A percentile compares a stretch with the other conserved stretches of the same genome.
Conservation (phyloP, 2,888 invertebrate genomes). For the Lacanobia wlatinum region DNA sequence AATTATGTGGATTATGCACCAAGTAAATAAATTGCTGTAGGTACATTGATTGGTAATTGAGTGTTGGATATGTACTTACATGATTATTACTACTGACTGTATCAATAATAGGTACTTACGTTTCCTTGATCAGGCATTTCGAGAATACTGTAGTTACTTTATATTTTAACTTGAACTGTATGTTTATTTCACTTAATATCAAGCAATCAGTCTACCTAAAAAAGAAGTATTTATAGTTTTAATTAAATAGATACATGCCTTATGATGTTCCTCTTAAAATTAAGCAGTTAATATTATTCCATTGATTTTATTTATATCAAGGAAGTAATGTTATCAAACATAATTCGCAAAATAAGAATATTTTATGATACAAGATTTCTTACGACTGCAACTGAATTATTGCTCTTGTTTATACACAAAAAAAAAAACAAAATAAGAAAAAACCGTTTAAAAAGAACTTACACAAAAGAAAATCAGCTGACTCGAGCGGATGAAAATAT, state of each 20-base stretch:
- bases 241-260: neutral
- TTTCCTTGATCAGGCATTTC: conserved; percentile 50
- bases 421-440: neutral
- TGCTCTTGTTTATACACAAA: neutral
- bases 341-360: neutral
- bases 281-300: neutral
- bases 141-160: conserved; percentile 2
- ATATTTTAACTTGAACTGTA: neutral
- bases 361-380: neutral
- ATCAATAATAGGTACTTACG: conserved; percentile 48
- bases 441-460: conserved; percentile 47
- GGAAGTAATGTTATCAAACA: neutral
- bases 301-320: neutral
- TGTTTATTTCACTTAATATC: conserved; percentile 8
- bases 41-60: conserved; percentile 37
- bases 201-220: conserved; percentile 26
- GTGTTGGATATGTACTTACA: conserved; percentile 6
- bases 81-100: conserved; percentile 16
- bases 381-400: neutral
- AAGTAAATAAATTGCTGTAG: conserved; percentile 4
- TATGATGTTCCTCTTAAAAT: neutral
- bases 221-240: neutral
- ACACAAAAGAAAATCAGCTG: conserved; percentile 64
- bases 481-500: conserved; percentile 44
- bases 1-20: conserved; percentile 10